Base-by-base conservation (phyloP, 2,797 vertebrate genomes). In the Peromyscus attwateri region DNA sequence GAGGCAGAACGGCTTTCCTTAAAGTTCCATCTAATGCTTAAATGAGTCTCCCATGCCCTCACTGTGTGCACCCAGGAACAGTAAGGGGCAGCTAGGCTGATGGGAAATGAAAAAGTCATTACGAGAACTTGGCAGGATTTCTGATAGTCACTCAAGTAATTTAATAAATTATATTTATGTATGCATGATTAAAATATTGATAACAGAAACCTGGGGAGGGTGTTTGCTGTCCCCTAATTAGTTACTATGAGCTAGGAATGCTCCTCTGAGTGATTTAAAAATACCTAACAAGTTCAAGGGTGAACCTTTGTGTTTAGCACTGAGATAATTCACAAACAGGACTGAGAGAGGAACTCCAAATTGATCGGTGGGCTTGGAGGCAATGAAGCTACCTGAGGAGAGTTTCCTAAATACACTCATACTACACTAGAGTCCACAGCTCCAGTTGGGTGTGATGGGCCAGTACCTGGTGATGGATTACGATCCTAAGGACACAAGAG, bases 151-250 rank as follows among this genome's bases (percentile, higher is more conserved):
- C 52, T 92, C 14, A 68, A 92, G 37, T 62, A 84, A 94, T 89
- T 79, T 73, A 49, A 91, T 76, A 94, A 95, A 70, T 40, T 85
- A 64, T 87, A 68, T 89, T 87, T 88, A 92, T 89, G 68, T 16
- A 29, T 0, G 11, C 52, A 66, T n/a, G 62, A 57, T 55, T 92
- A 31, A 96, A 80, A 87, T 46, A 82, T 11, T 0, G 31, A n/a
- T 43, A 43, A 85, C 25, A 91, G 82, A 89, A 71, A 77, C 0
- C 34, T 46, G 55, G 81, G n/a, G 19, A 70, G 64, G 43, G 52
- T 71, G 79, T 71, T 60, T 71, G 62, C 60, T 71, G 84, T 79
- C 40, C 79, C 64, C 37, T 66, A 66, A 75, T 79, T 34, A 43
- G 34, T 85, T 70, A 70, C 21, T 80, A 37, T 82, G 75, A 96